A percentile compares a stretch with the other conserved stretches of the same genome.
Evolutionary conservation across 2,113 vertebrate species (phyloP).

Genomic region (Platichthys flesus): DNA sequence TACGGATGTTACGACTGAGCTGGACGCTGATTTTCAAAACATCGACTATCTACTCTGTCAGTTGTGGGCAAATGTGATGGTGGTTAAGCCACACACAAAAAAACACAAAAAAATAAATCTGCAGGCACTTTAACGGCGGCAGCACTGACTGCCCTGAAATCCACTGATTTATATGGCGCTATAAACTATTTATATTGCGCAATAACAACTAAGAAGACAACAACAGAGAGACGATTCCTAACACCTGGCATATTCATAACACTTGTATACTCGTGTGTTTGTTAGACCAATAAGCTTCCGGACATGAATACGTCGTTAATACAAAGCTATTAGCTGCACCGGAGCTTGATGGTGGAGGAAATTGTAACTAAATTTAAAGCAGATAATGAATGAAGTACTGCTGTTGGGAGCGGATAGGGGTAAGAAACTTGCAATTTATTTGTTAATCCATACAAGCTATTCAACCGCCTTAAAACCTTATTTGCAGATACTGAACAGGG

Average conservation of each 20-base stretch:
- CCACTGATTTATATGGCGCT: constrained; percentile 65
- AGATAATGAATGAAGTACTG: constrained; percentile 17
- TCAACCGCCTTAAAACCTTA: constrained; percentile 14
- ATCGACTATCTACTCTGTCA: constrained; percentile 38
- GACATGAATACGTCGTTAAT: constrained; percentile 14
- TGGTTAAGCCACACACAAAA: constrained; percentile 56
- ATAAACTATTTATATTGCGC: constrained; percentile 75
- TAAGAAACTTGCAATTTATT: constrained; percentile 24
- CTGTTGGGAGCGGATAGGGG: constrained; percentile 17
- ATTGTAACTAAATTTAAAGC: constrained; percentile 18
- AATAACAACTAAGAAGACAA: constrained; percentile 70
- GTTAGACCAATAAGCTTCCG: constrained; percentile 20
- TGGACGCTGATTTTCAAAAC: constrained; percentile 53
- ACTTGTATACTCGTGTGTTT: constrained; percentile 31
- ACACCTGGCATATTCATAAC: constrained; percentile 54
- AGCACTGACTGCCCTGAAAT: constrained; percentile 64
- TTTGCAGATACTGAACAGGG: constrained; percentile 8
- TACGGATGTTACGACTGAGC: constrained; percentile 35
- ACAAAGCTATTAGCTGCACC: background rate
- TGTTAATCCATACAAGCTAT: constrained; percentile 38
- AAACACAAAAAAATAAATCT: constrained; percentile 41
- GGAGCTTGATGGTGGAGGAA: background rate
- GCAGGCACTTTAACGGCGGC: constrained; percentile 66
- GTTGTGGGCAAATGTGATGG: constrained; percentile 39
- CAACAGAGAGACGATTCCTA: constrained; percentile 63